phyloP scores from a whole-genome alignment of 2,797 vertebrate species.

The Chaetodon trifasciatus region DNA sequence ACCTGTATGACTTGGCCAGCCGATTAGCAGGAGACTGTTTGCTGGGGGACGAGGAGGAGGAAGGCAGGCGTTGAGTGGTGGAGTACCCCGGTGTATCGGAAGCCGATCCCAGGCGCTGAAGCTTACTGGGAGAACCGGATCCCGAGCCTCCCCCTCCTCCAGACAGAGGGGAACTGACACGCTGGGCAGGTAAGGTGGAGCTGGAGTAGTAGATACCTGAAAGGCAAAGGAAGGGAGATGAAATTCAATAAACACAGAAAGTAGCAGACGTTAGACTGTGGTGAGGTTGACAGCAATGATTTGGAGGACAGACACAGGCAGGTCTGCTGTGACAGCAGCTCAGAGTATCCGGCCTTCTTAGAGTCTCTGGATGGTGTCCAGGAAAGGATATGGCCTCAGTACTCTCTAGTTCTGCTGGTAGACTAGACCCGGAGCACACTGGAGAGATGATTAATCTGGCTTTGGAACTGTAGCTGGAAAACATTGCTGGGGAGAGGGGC shows the following conservation, averaged over 20 bases:
- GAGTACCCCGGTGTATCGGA: constrained; percentile 89
- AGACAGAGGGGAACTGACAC: constrained; percentile 93
- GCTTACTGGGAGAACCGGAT: constrained; percentile 92
- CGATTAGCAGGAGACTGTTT: constrained; percentile 93
- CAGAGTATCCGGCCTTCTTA: neutral
- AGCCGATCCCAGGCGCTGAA: constrained; percentile 92
- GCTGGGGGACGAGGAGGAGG: constrained; percentile 89
- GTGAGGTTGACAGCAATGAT: neutral
- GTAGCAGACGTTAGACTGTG: neutral
- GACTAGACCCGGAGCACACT: neutral
- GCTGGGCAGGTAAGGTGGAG: constrained; percentile 94
- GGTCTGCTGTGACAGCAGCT: neutral
- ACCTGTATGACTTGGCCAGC: constrained; percentile 97
- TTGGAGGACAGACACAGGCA: neutral
- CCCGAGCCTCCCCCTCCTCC: constrained; percentile 83
- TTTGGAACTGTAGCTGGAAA: neutral
- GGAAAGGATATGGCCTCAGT: no score
- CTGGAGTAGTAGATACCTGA: constrained; percentile 93
- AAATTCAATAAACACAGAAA: neutral
- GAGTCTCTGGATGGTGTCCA: neutral
- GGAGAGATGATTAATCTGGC: constrained; percentile 1
- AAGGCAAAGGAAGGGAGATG: constrained; percentile 4
- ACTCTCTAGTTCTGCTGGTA: no score
- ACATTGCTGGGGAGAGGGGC: neutral
- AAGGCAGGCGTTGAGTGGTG: constrained; percentile 89